A percentile compares a stretch with the other conserved stretches of the same genome.
Evolutionary conservation across 2,113 vertebrate species (phyloP).

Genomic region (Psittacara wagleri): DNA sequence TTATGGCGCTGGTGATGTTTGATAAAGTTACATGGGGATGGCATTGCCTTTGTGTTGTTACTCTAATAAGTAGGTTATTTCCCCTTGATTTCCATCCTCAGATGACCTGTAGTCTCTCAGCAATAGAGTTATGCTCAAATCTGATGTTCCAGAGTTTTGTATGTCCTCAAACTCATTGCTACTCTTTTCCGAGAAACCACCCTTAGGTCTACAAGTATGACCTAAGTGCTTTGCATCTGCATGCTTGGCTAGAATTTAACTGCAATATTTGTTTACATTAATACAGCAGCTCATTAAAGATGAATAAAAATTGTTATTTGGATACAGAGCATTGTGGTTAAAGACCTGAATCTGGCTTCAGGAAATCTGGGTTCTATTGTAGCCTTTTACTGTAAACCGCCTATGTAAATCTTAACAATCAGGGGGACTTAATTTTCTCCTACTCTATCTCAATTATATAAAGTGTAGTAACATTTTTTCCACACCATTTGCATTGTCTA

Average conservation of each 20-base stretch:
- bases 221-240: not conserved
- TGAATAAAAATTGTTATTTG: not conserved
- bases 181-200: not conserved
- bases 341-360: not conserved
- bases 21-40: not conserved
- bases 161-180: not conserved
- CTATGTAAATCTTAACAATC: not conserved
- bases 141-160: not conserved
- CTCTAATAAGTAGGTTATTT: not conserved
- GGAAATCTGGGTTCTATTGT: not conserved
- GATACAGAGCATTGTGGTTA: not conserved
- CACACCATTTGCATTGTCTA: not conserved
- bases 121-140: rapidly evolving
- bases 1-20: not conserved
- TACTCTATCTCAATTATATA: not conserved
- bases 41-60: not conserved
- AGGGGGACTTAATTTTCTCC: not conserved
- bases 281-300: constrained; percentile 10
- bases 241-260: not conserved
- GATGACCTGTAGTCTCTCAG: not conserved
- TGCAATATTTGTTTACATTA: constrained; percentile 10
- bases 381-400: not conserved
- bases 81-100: not conserved
- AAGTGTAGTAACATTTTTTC: not conserved
- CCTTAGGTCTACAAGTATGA: not conserved